Evolutionary conservation across 30 jellyfish, hydroid and myxozoan species (phyloP), one percentile per base, ranked within the genome.

Genomic region (Hydractinia echinata): DNA sequence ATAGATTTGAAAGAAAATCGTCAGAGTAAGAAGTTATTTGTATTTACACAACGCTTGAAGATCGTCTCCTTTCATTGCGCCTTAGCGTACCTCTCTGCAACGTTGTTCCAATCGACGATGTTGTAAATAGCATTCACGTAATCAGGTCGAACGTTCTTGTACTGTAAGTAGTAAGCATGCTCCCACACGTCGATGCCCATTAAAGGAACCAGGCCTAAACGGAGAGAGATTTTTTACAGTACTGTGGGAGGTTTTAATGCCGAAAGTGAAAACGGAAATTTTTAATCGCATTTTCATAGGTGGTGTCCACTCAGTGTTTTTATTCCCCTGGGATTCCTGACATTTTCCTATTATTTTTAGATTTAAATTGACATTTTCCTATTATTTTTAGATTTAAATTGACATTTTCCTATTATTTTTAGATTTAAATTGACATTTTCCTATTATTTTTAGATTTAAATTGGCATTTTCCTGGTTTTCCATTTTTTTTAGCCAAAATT

Each of bases 121-220:
- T 91, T 58, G 70, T 71, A 89, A 53, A 95, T 89, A 50, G 96
- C 98, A 69, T 84, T 90, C 76, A 95, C 97, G 77, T 95, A 95
- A 54, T 90, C 98, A 5, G 96, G 98, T 10, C 97, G 92, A 56
- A 89, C 98, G 69, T 95, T 95, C 88, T 90, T 95, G 89, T 95
- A 95, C 73, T 95, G 99, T 53, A 95, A 84, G 90, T 89, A 89
- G 82, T 95, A 95, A 30, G 99, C 99, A 82, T 95, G 99, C 85
- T 95, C 99, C 99, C 99, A 95, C 5, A 90, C 98, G 73, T 95
- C 99, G 76, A 95, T 95, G 4, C 99, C 99, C 55, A 95, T 86
- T 55, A 95, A 87, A 4, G 99, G 99, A 30, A 90, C 86, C 30
- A 81, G 89, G n/a, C 99, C 99, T 89, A 72, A 44, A 49, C 61